Base-by-base conservation (phyloP, 2,113 vertebrate species). In the Silurus meridionalis region DNA sequence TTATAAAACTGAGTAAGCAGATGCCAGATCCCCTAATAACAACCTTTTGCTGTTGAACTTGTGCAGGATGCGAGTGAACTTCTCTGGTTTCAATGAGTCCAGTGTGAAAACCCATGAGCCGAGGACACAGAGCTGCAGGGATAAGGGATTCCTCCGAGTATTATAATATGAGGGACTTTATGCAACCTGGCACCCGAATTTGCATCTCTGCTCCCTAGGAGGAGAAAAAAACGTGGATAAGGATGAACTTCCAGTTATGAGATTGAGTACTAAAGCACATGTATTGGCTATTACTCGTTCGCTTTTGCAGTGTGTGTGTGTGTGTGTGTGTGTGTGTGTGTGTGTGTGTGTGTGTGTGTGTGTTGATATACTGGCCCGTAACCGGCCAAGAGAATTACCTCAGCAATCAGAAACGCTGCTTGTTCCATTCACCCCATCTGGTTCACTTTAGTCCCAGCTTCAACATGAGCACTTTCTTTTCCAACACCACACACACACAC, bases 361-460 rank as follows among this genome's bases (percentile, higher is more conserved):
- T 61, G 57, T 86, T 64, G 28, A 87, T 88, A 85, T 88, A 86
- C 80, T 67, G 78, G 85, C 52, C 85, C 53, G 60, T 61, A 91
- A 90, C 87, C 81, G 86, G 90, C 86, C 89, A 87, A 79, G 71
- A 84, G 83, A 90, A 91, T 94, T 86, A 95, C 88, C 91, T 95
- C 92, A 94, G 91, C 58, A 72, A 88, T 66, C 79, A 94, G 93
- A 88, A 90, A 94, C 82, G 91, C 94, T 79, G 88, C 86, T 75
- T 85, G 88, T 91, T 92, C 92, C 91, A 84, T 92, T 90, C 88
- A 84, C 88, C 88, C 94, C 95, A 95, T 95, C 94, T 95, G 95
- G 90, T 94, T 94, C 91, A 91, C 91, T 95, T 95, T 95, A 94
- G 92, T 87, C 89, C 64, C 83, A 92, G 86, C 89, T 92, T 93